Evolutionary conservation across 2,113 vertebrate species (phyloP).

Genomic region (Nanger granti): DNA sequence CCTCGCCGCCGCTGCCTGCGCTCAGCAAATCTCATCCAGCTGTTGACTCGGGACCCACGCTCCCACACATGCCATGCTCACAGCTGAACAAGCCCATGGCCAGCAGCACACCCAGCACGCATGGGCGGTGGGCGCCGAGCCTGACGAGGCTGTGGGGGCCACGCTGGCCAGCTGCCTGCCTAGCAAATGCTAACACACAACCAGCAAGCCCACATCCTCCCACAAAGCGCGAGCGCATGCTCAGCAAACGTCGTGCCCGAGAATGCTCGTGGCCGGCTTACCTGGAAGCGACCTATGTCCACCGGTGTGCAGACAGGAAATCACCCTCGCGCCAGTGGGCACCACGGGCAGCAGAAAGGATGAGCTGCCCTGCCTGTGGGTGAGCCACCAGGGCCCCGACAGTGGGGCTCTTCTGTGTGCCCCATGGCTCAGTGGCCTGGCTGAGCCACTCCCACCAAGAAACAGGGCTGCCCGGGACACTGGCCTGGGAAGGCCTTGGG

Average conservation of each 20-base stretch:
- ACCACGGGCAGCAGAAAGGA: not conserved
- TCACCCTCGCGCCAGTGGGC: not conserved
- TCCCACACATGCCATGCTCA: not conserved
- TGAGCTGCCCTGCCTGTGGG: not conserved
- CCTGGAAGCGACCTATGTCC: not conserved
- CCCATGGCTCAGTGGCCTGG: not conserved
- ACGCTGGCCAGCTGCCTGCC: not conserved
- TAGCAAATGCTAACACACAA: accelerated
- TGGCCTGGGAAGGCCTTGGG: not conserved
- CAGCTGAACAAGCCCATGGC: not conserved
- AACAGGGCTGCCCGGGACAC: not conserved
- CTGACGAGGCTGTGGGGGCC: not conserved
- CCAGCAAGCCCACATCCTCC: too few relatives aligned
- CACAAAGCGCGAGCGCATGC: accelerated
- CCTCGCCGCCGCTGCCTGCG: too few relatives aligned
- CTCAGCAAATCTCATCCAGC: not conserved
- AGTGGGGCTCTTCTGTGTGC: not conserved
- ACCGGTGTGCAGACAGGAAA: not conserved
- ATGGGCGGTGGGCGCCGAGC: not conserved
- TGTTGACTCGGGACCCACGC: too few relatives aligned
- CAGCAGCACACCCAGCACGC: not conserved
- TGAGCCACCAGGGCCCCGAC: not conserved
- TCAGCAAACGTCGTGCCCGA: not conserved
- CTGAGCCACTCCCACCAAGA: not conserved
- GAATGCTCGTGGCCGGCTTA: not conserved